Evolutionary conservation across 2,797 vertebrate genomes (phyloP).

Genomic region (Eulemur albifrons): DNA sequence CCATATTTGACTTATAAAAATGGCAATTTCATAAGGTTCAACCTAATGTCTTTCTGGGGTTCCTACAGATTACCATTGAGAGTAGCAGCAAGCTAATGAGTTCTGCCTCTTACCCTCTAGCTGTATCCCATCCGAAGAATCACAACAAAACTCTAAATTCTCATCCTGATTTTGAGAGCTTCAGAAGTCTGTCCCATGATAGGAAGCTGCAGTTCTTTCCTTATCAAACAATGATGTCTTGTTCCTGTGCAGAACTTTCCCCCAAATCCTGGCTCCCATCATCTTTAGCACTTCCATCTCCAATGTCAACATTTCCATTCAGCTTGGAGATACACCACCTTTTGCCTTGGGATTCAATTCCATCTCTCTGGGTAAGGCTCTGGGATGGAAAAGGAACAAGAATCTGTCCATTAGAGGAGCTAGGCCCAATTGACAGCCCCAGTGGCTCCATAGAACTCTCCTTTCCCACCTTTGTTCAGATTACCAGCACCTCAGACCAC

Average conservation of each 20-base stretch:
- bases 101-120: slow-evolving; percentile 8
- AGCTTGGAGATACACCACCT: slow-evolving; percentile 95
- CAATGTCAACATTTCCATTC: slow-evolving; percentile 95
- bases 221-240: slow-evolving; percentile 35
- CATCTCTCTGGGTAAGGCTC: slow-evolving; percentile 88
- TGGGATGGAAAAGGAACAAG: neutral
- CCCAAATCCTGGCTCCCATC: slow-evolving; percentile 92
- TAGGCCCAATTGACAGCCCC: neutral
- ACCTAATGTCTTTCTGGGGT: neutral
- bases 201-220: neutral
- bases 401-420: slow-evolving; percentile 17
- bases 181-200: neutral
- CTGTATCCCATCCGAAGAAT: neutral
- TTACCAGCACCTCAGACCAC: slow-evolving; percentile 87
- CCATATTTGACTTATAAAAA: neutral
- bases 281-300: slow-evolving; percentile 91
- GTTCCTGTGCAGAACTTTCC: slow-evolving; percentile 85
- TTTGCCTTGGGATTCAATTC: slow-evolving; percentile 97
- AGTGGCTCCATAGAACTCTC: neutral
- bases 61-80: neutral
- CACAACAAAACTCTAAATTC: neutral
- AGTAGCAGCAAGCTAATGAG: neutral
- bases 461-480: slow-evolving; percentile 75
- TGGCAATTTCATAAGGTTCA: slow-evolving; percentile 26
- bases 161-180: slow-evolving; percentile 25